A percentile compares a stretch with the other conserved stretches of the same genome.
phyloP scores from a whole-genome alignment of 92 coral and sea anemone species.

The Galaxea fascicularis region DNA sequence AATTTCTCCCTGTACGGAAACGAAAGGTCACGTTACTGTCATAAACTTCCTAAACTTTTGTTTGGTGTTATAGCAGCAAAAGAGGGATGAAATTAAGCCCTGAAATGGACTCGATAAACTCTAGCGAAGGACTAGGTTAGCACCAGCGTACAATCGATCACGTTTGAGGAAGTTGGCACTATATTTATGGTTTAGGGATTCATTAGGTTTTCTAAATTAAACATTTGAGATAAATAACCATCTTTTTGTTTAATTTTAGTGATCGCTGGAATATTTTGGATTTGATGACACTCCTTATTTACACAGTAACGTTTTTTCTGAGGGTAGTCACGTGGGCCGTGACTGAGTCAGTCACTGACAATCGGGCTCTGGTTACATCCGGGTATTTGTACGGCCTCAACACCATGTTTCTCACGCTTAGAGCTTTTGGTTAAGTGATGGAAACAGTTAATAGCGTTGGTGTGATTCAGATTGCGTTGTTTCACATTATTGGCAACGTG shows the following conservation, averaged over 20 bases:
- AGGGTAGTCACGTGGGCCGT: conserved; percentile 49
- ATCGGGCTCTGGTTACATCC: conserved; percentile 52
- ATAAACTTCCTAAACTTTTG: no score
- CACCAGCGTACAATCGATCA: no score
- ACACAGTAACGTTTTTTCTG: conserved; percentile 36
- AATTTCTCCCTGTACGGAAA: no score
- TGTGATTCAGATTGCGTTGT: conserved; percentile 70
- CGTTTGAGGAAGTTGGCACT: no score
- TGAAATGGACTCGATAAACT: no score
- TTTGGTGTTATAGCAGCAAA: no score
- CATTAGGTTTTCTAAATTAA: no score
- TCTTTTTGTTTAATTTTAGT: conserved; percentile 29
- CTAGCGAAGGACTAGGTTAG: no score
- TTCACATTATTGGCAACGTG: conserved; percentile 55
- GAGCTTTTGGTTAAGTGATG: conserved; percentile 77
- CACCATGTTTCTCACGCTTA: conserved; percentile 69
- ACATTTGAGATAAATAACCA: no score
- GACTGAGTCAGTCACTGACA: conserved; percentile 35
- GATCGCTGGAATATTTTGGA: conserved; percentile 76
- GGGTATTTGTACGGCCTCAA: conserved; percentile 73
- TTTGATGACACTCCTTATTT: conserved; percentile 47
- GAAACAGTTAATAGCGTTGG: conserved; percentile 56
- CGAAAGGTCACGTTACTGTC: no score
- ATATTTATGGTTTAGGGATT: no score
- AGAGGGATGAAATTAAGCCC: no score